A percentile compares a stretch with the other conserved stretches of the same genome.
These are phyloP conservation scores for Mus pahari DNA, from an alignment of 2,113 vertebrate genomes.

Conservation along the genomic window DNA sequence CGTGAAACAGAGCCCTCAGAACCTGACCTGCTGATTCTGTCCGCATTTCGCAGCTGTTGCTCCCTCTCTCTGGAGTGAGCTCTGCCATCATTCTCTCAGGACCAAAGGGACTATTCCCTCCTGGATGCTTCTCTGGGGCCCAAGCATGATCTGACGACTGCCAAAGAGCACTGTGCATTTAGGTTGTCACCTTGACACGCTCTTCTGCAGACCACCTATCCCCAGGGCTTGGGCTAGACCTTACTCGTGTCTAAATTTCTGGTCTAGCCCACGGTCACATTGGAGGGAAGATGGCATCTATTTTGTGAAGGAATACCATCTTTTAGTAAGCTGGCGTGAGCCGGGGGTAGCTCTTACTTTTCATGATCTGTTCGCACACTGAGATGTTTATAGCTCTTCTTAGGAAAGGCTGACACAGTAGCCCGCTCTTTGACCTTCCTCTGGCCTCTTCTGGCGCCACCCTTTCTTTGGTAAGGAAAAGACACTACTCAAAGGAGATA, in stretches of 20 bases:
- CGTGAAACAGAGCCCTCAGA: background rate
- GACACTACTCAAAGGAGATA: background rate
- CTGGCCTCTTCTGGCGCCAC: background rate
- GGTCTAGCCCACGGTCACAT: background rate
- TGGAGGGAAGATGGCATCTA: background rate
- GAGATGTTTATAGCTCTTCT: background rate
- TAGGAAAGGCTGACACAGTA: background rate
- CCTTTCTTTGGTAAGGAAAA: background rate
- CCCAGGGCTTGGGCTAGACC: background rate
- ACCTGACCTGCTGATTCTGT: background rate
- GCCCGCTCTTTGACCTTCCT: background rate
- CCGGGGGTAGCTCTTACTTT: background rate
- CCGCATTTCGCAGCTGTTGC: background rate
- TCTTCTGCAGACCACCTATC: background rate
- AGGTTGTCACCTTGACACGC: no score
- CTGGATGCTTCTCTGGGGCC: background rate
- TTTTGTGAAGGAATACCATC: background rate
- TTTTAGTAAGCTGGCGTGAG: background rate
- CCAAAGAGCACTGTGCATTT: background rate
- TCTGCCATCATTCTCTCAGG: background rate
- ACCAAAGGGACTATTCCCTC: background rate
- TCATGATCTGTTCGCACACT: background rate
- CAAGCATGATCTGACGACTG: background rate
- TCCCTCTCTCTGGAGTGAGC: constrained; percentile 56
- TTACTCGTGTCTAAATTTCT: background rate